Base-by-base conservation (phyloP, 2,113 vertebrate genomes). In the Polyodon spathula region DNA sequence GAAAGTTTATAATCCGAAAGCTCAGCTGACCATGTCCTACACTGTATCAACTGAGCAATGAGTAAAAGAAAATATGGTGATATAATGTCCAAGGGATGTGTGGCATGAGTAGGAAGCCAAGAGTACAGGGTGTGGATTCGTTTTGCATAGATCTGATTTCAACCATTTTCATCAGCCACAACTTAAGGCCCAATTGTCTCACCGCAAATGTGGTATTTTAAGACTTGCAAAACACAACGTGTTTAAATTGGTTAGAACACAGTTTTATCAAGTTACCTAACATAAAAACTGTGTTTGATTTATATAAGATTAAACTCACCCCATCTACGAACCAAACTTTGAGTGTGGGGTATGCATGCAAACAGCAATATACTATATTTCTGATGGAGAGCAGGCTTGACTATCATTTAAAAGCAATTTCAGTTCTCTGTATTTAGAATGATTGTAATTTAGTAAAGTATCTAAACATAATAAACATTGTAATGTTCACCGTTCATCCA, bases 171-270 rank as follows among this genome's bases (percentile, higher is more conserved):
- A 73, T 76, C 79, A 69, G 73, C 84, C 84, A 85, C 86, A 86
- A 84, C 84, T 86, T 84, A 85, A 76, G 83, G 81, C 81, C 75
- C 83, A 86, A 88, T 84, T 85, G 79, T 84, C 76, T 81, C 76
- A 76, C 85, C 80, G 75, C 82, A 85, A 77, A 83, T 77, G 79
- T 80, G 87, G 82, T 83, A 81, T 72, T 75, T 72, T 68, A 67
- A 81, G 81, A 82, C 84, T 84, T 68, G 65, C 76, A 71, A 80
- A 79, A 76, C 81, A 68, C 75, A 75, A 61, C 71, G 72, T 86
- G 80, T 85, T 85, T 85, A 77, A 80, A 73, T 80, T 82, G 82
- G 81, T 75, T 67, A 9, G 37, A 62, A 44, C 80, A 71, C 77
- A 78, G 68, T 74, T 72, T 79, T 75, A 73, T 73, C 76, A 74